Conservation (phyloP, 1,140 invertebrate species). For the Drosophila elegans region DNA sequence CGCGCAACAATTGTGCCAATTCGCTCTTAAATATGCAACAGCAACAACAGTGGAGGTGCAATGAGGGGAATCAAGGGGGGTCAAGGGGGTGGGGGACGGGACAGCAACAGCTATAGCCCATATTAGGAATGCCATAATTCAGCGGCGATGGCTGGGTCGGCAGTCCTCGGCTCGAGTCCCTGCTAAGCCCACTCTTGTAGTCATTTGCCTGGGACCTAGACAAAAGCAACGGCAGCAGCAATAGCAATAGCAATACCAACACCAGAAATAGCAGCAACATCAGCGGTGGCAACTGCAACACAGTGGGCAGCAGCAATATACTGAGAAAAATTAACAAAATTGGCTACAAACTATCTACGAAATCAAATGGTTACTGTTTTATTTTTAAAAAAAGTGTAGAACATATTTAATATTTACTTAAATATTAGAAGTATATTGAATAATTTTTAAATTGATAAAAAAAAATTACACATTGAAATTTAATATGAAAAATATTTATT, state of each 20-base stretch:
- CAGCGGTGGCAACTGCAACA: conserved; percentile 24
- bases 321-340: conserved; percentile 10
- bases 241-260: conserved; percentile 22
- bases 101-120: conserved; percentile 39
- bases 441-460: too few species aligned
- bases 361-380: too few species aligned
- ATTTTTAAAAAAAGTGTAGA: too few species aligned
- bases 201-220: conserved; percentile 71
- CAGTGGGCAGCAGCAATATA: conserved; percentile 55
- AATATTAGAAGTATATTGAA: too few species aligned
- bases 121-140: conserved; percentile 77
- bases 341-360: too few species aligned
- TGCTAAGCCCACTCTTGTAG: conserved; percentile 78
- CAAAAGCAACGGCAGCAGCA: conserved; percentile 36
- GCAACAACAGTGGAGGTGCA: conserved; percentile 11
- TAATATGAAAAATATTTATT: too few species aligned
- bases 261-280: conserved; percentile 5
- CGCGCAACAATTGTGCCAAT: conserved; percentile 76
- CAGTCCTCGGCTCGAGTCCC: conserved; percentile 48
- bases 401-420: too few species aligned
- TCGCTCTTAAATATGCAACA: conserved; percentile 76
- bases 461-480: too few species aligned
- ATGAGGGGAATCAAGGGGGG: not conserved
- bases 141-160: conserved; percentile 49
- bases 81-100: not conserved